phyloP scores from a whole-genome alignment of 2,888 invertebrate species.

The Rhimphoctona megacephalus region DNA sequence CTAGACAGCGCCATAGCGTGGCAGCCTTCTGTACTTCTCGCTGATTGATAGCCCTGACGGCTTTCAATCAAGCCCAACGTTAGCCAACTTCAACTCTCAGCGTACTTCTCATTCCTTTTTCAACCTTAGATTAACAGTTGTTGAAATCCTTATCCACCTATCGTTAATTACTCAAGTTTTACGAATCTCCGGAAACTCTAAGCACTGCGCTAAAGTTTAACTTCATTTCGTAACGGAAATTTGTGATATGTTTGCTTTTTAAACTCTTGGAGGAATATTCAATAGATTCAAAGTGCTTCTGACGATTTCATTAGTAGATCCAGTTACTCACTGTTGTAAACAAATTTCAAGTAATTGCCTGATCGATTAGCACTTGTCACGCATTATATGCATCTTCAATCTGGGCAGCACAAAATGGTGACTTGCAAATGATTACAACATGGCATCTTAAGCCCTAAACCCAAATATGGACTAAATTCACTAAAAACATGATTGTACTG shows the following conservation, averaged over 20 bases:
- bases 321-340: not conserved
- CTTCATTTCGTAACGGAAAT: slow-evolving; percentile 14
- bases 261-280: not conserved
- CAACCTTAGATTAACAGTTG: slow-evolving; percentile 26
- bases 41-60: slow-evolving; percentile 66
- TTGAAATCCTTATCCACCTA: slow-evolving; percentile 16
- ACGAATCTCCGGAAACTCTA: not conserved
- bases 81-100: slow-evolving; percentile 29
- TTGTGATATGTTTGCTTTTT: slow-evolving; percentile 48
- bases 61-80: slow-evolving; percentile 62
- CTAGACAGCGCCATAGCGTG: slow-evolving; percentile 22
- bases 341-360: not conserved
- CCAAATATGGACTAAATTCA: not conserved
- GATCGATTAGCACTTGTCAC: not conserved
- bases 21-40: slow-evolving; percentile 27
- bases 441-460: not conserved
- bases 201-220: slow-evolving; percentile 20
- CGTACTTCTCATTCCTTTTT: slow-evolving; percentile 13
- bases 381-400: not conserved
- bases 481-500: not conserved
- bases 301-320: not conserved
- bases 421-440: not conserved
- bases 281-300: not conserved
- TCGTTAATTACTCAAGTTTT: slow-evolving; percentile 4
- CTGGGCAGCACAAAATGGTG: not conserved